Evolutionary conservation across 37 sponge, comb jelly and placozoan genomes (phyloP), one percentile per base, ranked within the genome.

Genomic region (Bolinopsis microptera): DNA sequence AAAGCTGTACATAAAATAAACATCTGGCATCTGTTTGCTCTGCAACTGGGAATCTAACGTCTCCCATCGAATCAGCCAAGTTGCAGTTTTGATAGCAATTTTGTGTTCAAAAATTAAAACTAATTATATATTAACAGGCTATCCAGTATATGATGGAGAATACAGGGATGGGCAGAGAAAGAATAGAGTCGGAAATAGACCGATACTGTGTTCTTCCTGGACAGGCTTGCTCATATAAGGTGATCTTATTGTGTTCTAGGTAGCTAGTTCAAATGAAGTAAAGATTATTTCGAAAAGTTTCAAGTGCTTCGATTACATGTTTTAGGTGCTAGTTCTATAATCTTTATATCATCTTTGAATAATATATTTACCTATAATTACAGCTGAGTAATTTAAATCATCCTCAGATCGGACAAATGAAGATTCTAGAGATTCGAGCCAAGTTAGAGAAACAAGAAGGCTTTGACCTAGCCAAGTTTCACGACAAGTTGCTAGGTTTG

Each of bases 181-280:
- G 31, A 28, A n/a, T 28, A 30, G 75, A 72, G 31, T n/a, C 26
- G 5, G 75, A 72, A n/a, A 28, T 72, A 30, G 75, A 72, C 75
- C 5, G 75, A 72, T 72, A 72, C 26, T 72, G 75, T 72, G 75
- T 72, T 5, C 75, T 72, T 21, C 75, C 75, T 72, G 75, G 75
- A 72, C 75, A 72, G 18, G 75, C 75, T 8, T 72, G 75, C 18
- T 72, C 75, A 3, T 72, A 72, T n/a, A 72, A 72, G 75, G 75
- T 72, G 3, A 72, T 23, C 75, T 24, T 48, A 48, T 18, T 48
- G 9, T 13, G 9, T 48, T 48, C 13, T 48, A 48, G 61, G 61
- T 48, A n/a, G n/a, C n/a, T n/a, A n/a, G n/a, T n/a, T n/a, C n/a
- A n/a, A n/a, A n/a, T n/a, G n/a, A n/a, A n/a, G n/a, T n/a, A n/a